Conservation (phyloP, 2,888 invertebrate species). For the Acanthosepion lycidas region DNA sequence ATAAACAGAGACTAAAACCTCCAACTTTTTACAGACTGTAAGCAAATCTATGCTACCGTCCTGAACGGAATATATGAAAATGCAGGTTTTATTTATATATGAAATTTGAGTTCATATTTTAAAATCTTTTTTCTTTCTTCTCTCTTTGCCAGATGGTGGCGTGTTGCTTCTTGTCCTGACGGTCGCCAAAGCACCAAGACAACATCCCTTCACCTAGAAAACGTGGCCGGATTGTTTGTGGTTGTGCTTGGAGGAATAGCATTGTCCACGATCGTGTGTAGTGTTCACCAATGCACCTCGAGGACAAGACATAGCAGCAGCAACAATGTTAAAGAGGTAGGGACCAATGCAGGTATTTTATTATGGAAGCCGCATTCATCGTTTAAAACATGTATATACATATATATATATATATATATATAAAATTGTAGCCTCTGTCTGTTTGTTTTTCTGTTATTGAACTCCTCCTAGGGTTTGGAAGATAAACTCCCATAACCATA, state of each 20-base stretch:
- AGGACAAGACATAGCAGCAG: not conserved
- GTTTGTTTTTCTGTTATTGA: too few species aligned
- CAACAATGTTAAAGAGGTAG: constrained; percentile 36
- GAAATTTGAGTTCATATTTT: not conserved
- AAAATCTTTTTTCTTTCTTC: not conserved
- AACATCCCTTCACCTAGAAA: constrained; percentile 65
- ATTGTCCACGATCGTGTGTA: constrained; percentile 61
- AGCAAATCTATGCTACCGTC: too few species aligned
- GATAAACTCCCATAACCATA: too few species aligned
- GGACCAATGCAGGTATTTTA: too few species aligned
- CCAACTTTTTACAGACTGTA: too few species aligned
- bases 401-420: too few species aligned
- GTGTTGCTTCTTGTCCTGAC: constrained; percentile 66
- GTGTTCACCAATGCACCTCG: constrained; percentile 53
- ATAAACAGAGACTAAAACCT: too few species aligned
- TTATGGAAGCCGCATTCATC: too few species aligned
- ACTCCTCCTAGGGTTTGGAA: too few species aligned
- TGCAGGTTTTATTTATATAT: not conserved
- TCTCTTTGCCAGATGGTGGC: constrained; percentile 65
- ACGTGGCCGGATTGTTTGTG: constrained; percentile 69
- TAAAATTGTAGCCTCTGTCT: too few species aligned
- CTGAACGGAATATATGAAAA: not conserved
- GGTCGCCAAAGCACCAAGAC: constrained; percentile 66
- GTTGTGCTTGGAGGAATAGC: constrained; percentile 63
- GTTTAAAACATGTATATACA: too few species aligned